A percentile compares a stretch with the other conserved stretches of the same genome.
Evolutionary conservation across 2,113 vertebrate species (phyloP).

Genomic region (Paraplagusia blochii): DNA sequence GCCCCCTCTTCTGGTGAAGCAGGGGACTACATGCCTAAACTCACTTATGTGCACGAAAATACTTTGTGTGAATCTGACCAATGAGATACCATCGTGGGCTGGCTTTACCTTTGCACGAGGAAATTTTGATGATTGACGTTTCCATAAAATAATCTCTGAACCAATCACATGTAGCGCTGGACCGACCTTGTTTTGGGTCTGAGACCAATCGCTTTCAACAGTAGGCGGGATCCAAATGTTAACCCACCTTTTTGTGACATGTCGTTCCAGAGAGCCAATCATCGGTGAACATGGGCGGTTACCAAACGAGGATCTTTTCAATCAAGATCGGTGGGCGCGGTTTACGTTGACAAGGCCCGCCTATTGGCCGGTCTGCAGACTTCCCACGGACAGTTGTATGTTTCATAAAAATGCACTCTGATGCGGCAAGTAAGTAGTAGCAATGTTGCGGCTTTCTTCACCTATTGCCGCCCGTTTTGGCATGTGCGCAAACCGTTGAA

Average conservation of each 20-base stretch:
- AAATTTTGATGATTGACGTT: constrained; percentile 56
- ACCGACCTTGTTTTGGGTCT: constrained; percentile 33
- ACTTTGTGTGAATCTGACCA: constrained; percentile 36
- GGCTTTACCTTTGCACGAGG: constrained; percentile 64
- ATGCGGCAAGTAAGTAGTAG: constrained; percentile 97
- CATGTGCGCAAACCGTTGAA: background rate
- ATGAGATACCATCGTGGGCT: constrained; percentile 68
- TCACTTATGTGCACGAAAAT: background rate
- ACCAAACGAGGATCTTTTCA: background rate
- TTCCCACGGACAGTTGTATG: constrained; percentile 80
- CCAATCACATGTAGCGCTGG: constrained; percentile 42
- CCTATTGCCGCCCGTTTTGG: background rate
- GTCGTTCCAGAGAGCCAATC: constrained; percentile 48
- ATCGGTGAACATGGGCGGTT: constrained; percentile 10
- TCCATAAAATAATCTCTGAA: constrained; percentile 15
- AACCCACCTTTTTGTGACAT: constrained; percentile 13
- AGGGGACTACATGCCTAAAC: background rate
- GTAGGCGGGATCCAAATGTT: constrained; percentile 28
- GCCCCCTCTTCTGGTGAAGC: too few species aligned
- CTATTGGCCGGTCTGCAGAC: constrained; percentile 81
- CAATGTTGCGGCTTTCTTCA: constrained; percentile 40
- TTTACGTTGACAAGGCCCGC: constrained; percentile 73
- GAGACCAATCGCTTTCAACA: constrained; percentile 37
- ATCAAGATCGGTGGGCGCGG: constrained; percentile 69
- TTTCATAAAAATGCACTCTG: constrained; percentile 99